A percentile compares a stretch with the other conserved stretches of the same genome.
Conservation (phyloP, 2,113 vertebrate genomes). For the Menura novaehollandiae region DNA sequence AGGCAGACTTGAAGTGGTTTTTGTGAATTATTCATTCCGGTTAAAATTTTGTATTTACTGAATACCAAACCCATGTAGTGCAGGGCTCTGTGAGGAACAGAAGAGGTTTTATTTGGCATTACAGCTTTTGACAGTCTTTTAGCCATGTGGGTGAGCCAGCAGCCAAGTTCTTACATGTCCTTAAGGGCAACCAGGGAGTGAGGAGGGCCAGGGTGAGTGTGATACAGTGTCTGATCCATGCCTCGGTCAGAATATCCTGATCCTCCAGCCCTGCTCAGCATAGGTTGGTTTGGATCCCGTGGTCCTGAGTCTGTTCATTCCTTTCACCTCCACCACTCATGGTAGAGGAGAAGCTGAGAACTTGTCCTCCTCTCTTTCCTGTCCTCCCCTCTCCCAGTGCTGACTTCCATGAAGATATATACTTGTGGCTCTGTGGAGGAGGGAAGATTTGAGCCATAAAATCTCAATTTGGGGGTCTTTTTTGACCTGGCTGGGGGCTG, state of each 20-base stretch:
- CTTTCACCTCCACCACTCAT: neutral
- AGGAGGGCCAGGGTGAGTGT: neutral
- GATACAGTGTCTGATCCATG: neutral
- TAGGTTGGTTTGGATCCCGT: rapidly evolving
- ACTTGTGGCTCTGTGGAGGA: neutral
- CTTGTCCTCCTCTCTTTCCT: neutral
- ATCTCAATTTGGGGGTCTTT: neutral
- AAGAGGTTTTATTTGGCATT: neutral
- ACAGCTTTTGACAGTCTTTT: neutral
- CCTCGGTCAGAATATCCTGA: too few species aligned
- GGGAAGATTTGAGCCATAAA: neutral
- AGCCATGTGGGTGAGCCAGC: neutral
- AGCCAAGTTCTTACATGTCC: neutral
- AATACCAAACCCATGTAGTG: too few species aligned
- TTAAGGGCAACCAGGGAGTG: neutral
- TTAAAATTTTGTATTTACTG: neutral
- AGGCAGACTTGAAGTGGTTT: neutral
- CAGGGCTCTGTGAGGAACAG: neutral
- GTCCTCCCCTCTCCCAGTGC: neutral
- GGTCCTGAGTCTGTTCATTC: neutral
- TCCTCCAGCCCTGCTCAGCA: neutral
- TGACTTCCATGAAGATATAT: rapidly evolving
- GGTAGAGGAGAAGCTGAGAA: neutral
- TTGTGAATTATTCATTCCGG: neutral
- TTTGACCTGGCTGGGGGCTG: neutral